phyloP scores from a whole-genome alignment of 2,113 vertebrate genomes.

The Todiramphus chloris region DNA sequence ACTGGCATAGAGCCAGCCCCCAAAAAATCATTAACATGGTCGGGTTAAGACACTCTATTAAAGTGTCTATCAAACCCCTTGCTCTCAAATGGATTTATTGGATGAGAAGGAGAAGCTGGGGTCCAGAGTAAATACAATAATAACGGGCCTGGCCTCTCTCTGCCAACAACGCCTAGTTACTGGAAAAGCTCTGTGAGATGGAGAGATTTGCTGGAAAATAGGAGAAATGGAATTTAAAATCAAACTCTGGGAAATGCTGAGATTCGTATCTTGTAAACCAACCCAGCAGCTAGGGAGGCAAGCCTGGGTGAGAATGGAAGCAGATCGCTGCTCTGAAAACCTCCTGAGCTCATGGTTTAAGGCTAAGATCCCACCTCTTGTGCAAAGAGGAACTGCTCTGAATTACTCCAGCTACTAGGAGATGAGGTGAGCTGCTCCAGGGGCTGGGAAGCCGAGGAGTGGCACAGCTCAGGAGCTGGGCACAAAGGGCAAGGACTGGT shows the following conservation, averaged over 20 bases:
- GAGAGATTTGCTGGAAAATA: neutral
- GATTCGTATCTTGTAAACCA: neutral
- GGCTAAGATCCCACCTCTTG: neutral
- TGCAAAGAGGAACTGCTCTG: neutral
- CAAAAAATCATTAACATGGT: conserved; percentile 71
- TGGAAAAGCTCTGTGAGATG: neutral
- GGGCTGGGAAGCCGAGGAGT: neutral
- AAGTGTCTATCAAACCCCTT: conserved; percentile 71
- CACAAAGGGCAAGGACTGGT: neutral
- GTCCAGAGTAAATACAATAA: conserved; percentile 42
- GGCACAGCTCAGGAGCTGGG: neutral
- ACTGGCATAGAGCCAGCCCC: conserved; percentile 55
- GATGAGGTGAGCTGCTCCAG: neutral
- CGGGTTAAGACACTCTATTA: conserved; percentile 71
- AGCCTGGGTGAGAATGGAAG: neutral
- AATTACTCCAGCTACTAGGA: neutral
- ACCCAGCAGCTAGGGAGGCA: neutral
- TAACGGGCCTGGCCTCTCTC: neutral
- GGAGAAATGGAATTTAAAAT: neutral
- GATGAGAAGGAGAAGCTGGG: conserved; percentile 43
- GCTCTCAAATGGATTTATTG: conserved; percentile 76
- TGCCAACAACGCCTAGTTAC: conserved; percentile 27
- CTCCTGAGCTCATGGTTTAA: neutral
- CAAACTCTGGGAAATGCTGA: neutral
- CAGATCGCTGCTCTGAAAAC: neutral